Conservation (phyloP, 2,797 vertebrate species). For the Lateolabrax maculatus region DNA sequence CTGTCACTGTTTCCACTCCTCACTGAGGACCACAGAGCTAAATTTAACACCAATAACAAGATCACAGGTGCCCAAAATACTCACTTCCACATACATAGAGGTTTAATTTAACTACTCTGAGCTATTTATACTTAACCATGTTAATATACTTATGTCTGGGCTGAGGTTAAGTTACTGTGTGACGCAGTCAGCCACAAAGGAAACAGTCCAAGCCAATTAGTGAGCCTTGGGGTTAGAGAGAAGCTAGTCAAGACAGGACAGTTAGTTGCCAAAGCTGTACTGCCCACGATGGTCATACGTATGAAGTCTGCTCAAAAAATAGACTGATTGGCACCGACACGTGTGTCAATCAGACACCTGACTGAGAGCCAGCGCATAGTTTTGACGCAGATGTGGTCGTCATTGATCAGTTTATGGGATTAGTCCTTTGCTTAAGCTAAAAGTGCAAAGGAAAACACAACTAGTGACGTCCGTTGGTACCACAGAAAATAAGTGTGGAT, state of each 20-base stretch:
- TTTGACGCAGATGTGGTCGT: conserved; percentile 26
- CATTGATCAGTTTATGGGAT: conserved; percentile 35
- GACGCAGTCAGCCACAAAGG: conserved; percentile 70
- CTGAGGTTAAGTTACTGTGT: conserved; percentile 77
- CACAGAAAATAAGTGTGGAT: not conserved
- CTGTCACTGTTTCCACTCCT: conserved; percentile 89
- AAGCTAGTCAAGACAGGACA: conserved; percentile 48
- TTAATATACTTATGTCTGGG: conserved; percentile 80
- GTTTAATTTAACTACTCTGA: conserved; percentile 79
- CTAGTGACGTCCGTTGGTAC: not conserved
- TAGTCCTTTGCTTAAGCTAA: conserved; percentile 5
- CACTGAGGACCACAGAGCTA: conserved; percentile 83
- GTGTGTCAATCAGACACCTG: conserved; percentile 29
- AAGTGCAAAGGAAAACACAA: conserved; percentile 16
- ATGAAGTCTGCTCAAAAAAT: conserved; percentile 42
- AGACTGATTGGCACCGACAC: not conserved
- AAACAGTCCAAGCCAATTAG: conserved; percentile 80
- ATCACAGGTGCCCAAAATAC: conserved; percentile 85
- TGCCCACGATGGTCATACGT: conserved; percentile 41
- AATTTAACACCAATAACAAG: conserved; percentile 86
- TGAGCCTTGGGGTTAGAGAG: conserved; percentile 16
- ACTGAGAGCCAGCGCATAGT: not conserved
- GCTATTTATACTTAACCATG: conserved; percentile 81
- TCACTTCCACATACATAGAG: conserved; percentile 78
- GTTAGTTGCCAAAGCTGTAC: conserved; percentile 29